These are phyloP conservation scores for Antennarius maculatus DNA, from an alignment of 2,797 vertebrate species.

Conservation along the genomic window DNA sequence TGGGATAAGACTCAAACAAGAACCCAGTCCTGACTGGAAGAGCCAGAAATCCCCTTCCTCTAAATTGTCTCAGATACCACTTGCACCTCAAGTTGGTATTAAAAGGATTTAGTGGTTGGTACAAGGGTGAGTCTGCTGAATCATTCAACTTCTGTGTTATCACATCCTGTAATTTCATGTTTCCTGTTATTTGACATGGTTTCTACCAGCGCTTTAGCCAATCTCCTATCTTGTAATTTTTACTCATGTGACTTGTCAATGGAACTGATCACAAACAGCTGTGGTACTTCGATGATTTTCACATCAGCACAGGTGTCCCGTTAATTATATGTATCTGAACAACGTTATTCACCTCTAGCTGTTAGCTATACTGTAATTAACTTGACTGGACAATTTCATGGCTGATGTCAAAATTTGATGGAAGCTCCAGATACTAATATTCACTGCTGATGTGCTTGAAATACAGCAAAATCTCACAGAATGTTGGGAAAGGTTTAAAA, in stretches of 20 bases:
- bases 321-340: slow-evolving; percentile 56
- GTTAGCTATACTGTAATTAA: slow-evolving; percentile 59
- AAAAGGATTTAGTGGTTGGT: slow-evolving; percentile 43
- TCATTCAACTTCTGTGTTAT: slow-evolving; percentile 54
- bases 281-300: background rate
- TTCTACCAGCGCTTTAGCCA: background rate
- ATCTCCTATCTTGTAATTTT: no score
- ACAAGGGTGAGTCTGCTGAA: slow-evolving; percentile 59
- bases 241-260: background rate
- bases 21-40: slow-evolving; percentile 34
- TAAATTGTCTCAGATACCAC: slow-evolving; percentile 50
- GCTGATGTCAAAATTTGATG: slow-evolving; percentile 39
- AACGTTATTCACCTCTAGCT: slow-evolving; percentile 41
- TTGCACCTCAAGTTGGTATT: slow-evolving; percentile 49
- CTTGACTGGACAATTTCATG: slow-evolving; percentile 41
- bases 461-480: background rate
- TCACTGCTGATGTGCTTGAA: background rate
- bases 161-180: slow-evolving; percentile 43
- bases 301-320: slow-evolving; percentile 14
- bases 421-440: slow-evolving; percentile 8
- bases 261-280: slow-evolving; percentile 2
- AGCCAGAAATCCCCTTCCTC: slow-evolving; percentile 62
- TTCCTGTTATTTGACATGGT: slow-evolving; percentile 28
- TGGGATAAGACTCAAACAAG: slow-evolving; percentile 60
- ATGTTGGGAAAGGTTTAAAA: background rate